These are phyloP conservation scores for Peucedramus taeniatus DNA, from an alignment of 2,113 vertebrate genomes.

Conservation along the genomic window DNA sequence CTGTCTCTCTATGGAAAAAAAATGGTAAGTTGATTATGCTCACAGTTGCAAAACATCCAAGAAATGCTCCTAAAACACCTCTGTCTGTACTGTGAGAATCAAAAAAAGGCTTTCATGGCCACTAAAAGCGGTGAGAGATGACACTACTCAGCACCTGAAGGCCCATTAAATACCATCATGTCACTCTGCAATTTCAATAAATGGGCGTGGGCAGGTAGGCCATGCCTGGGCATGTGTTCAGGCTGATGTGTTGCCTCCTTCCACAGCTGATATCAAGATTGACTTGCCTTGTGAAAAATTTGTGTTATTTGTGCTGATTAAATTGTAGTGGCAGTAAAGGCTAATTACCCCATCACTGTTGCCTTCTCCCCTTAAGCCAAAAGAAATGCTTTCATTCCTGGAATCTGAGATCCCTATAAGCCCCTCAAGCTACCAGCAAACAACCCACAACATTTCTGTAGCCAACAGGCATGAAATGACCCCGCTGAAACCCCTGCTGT, in stretches of 20 bases:
- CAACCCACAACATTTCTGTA: background rate
- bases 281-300: background rate
- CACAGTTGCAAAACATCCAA: background rate
- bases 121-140: background rate
- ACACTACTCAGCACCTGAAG: background rate
- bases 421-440: background rate
- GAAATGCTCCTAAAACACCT: background rate
- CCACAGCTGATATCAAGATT: background rate
- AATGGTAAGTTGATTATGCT: background rate
- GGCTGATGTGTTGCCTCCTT: background rate
- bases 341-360: background rate
- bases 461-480: background rate
- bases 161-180: background rate
- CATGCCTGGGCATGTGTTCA: rapidly evolving
- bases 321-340: background rate
- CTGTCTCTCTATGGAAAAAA: background rate
- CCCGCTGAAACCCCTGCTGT: background rate
- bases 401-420: background rate
- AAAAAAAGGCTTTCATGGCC: background rate
- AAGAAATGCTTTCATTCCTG: background rate
- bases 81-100: background rate
- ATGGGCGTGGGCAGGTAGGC: background rate
- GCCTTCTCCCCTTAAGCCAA: background rate
- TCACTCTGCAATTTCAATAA: background rate
- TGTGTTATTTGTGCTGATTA: background rate